phyloP scores from a whole-genome alignment of 2,888 invertebrate species.

The Drosophila tripunctata region DNA sequence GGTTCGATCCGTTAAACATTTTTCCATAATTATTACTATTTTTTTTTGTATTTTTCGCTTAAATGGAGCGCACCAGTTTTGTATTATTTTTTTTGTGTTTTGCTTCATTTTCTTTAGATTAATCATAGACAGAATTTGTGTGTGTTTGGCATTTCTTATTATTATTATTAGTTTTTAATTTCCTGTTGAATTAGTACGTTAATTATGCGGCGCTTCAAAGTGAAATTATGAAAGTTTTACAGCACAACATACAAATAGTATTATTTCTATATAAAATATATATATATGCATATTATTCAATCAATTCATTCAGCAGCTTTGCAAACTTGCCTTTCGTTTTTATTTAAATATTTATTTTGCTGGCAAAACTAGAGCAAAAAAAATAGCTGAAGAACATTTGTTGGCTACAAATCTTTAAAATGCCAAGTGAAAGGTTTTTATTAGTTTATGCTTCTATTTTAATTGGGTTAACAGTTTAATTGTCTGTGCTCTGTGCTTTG shows the following conservation, averaged over 20 bases:
- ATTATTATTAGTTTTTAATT: constrained; percentile 34
- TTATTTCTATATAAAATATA: no score
- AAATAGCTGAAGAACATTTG: background rate
- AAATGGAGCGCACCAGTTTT: constrained; percentile 63
- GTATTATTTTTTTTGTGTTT: constrained; percentile 42
- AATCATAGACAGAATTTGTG: constrained; percentile 58
- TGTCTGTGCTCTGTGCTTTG: constrained; percentile 25
- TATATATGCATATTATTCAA: no score
- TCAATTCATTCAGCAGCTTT: background rate
- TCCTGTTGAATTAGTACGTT: constrained; percentile 74
- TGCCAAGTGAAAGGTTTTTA: constrained; percentile 58
- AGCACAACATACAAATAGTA: no score
- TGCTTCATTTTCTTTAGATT: constrained; percentile 56
- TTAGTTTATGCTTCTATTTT: constrained; percentile 5
- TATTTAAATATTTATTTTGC: background rate
- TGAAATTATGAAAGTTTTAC: constrained; percentile 37
- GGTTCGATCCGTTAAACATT: constrained; percentile 55
- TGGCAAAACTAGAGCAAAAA: constrained; percentile 13
- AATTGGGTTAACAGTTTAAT: constrained; percentile 59
- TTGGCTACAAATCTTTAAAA: background rate
- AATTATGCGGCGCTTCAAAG: constrained; percentile 74
- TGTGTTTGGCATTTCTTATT: constrained; percentile 26
- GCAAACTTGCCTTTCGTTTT: constrained; percentile 15
- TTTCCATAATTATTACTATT: constrained; percentile 59
- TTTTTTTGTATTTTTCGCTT: constrained; percentile 52